Evolutionary conservation across 2,113 vertebrate species (phyloP).

Genomic region (Fukomys damarensis): DNA sequence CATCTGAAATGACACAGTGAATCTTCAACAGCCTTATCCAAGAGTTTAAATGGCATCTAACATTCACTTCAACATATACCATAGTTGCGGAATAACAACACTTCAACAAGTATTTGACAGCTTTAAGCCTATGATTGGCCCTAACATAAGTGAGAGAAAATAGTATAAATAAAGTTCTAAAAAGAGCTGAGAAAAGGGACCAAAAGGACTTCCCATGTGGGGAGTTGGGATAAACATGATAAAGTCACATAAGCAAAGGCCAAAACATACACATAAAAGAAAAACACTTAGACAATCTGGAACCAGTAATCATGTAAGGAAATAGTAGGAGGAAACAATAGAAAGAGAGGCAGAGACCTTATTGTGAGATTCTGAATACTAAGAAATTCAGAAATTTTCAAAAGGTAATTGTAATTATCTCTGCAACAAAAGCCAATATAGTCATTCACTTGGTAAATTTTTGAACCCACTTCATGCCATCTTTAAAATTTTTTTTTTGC

Average conservation of each 20-base stretch:
- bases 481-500: not conserved
- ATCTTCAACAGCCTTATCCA: not conserved
- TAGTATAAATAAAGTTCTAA: not conserved
- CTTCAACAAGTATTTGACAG: not conserved
- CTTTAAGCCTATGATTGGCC: not conserved
- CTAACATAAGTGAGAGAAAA: not conserved
- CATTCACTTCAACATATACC: not conserved
- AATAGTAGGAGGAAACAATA: not conserved
- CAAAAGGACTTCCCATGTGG: not conserved
- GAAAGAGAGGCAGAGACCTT: not conserved
- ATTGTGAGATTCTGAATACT: not conserved
- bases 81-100: not conserved
- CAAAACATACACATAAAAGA: not conserved
- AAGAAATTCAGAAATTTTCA: not conserved
- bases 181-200: not conserved
- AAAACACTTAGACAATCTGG: not conserved
- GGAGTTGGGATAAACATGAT: not conserved
- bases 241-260: not conserved
- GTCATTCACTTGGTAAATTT: not conserved
- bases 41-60: not conserved
- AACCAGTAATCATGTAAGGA: not conserved
- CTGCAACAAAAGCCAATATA: not conserved
- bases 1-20: not conserved
- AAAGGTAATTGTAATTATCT: constrained; percentile 21
- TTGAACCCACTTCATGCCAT: not conserved